Base-by-base conservation (phyloP, 2,888 invertebrate species). In the Ditula angustiorana region DNA sequence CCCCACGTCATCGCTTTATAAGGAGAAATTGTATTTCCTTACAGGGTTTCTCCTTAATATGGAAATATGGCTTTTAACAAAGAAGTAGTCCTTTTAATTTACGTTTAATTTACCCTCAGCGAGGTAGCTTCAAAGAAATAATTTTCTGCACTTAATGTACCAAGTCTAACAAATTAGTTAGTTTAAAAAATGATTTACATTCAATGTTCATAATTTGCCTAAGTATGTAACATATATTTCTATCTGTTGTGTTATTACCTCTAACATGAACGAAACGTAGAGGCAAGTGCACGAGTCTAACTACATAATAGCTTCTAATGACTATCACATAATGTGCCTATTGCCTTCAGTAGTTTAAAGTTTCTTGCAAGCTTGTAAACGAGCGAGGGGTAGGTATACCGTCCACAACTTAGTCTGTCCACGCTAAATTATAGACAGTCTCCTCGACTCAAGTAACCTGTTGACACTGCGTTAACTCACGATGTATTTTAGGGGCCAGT, bases 401-500 rank as follows among this genome's bases (percentile, higher is more conserved):
- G 80, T 82, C 81, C 80, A 72, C 82, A 88, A 86, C 77, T 88
- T 86, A 79, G 82, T 82, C 83, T 81, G 77, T 77, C 75, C 78
- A 76, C 80, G 81, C 83, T 84, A 90, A 92, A 90, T 92, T 89
- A 90, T 86, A 88, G 86, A 85, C 87, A 85, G 87, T 84, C 86
- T 85, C 84, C 84, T 88, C 79, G 79, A 82, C 87, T 90, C 88
- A 86, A 89, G 90, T 88, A 88, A 91, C 90, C 90, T 89, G 90
- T 90, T 92, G 91, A 87, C 87, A 83, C 79, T 82, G 75, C 75
- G 81, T 83, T 83, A 82, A 81, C 83, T 86, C 80, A 79, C 77
- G 76, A 74, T 76, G 74, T 78, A 82, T 85, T 85, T 81, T 79
- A 80, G 80, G 79, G 79, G 77, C 77, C 78, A 82, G 69, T 83